Evolutionary conservation across 1,140 invertebrate species (phyloP), one percentile per base, ranked within the genome.

Genomic region (Trachymyrmex septentrionalis): DNA sequence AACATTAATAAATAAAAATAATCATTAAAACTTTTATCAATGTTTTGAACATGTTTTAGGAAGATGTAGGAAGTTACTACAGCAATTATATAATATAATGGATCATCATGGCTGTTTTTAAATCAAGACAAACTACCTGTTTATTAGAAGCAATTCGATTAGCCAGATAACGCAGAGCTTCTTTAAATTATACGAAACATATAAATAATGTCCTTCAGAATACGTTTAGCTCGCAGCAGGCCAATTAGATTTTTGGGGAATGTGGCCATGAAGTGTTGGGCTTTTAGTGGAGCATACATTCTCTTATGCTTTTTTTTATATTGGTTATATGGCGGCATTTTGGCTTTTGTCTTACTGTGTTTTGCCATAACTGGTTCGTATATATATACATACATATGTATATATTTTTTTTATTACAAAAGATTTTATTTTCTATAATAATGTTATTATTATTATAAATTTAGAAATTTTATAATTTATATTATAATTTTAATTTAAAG

Each of bases 301-400:
- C 95, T 97, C 63, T 94, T 96, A 61, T 97, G 97, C 93, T 96
- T 98, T 86, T 92, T 98, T 87, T 95, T 98, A 24, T 98, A 98
- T 94, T 98, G 97, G 96, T 96, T 97, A 77, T 98, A 97, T 94
- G 98, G 98, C 64, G 97, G 97, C 91, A 91, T 97, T 63, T 93
- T 97, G 86, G 97, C 97, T 19, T 96, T 98, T 86, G 92, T 96
- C 24, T 96, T 98, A 34, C 96, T 98, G 66, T 95, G 96, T 71
- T 96, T 97, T 85, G 97, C 97, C 81, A 94, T 96, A 34, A 96
- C 97, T 95, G 96, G 97, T 98, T 96, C 92, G 94, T 95, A 75
- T n/a, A 66, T 24, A 27, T 63, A 34, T 38, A 7, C 7, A 38
- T 38, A 7, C 3, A 38, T 38, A 38, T n/a, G n/a, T 38, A 38